Percentiles rank a stretch among this genome's conserved stretches.
Conservation (phyloP, 2,888 invertebrate species). For the Volucella zonaria region DNA sequence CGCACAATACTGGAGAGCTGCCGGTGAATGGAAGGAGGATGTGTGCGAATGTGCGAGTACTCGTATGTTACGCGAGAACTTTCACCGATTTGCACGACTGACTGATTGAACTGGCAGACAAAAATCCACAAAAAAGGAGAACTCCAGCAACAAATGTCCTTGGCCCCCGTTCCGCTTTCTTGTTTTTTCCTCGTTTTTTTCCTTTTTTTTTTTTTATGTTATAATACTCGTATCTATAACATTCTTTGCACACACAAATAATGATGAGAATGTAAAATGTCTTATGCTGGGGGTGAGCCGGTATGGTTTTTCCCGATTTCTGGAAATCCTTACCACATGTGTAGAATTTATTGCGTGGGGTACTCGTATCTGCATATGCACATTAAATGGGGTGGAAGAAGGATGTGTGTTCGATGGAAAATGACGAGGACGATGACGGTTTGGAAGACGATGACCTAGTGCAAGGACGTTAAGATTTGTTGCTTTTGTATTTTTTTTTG, state of each 20-base stretch:
- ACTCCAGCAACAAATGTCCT: slow-evolving; percentile 56
- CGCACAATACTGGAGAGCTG: background rate
- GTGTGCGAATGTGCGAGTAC: slow-evolving; percentile 14
- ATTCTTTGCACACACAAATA: slow-evolving; percentile 38
- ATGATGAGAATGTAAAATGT: slow-evolving; percentile 53
- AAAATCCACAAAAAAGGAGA: slow-evolving; percentile 43
- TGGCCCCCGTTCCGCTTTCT: slow-evolving; percentile 57
- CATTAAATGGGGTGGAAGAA: slow-evolving; percentile 63
- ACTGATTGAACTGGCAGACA: slow-evolving; percentile 68
- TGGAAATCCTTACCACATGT: slow-evolving; percentile 58
- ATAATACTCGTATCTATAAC: slow-evolving; percentile 22
- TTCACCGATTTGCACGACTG: slow-evolving; percentile 72
- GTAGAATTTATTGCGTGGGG: slow-evolving; percentile 34
- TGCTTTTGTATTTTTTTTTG: background rate
- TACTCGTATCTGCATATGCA: slow-evolving; percentile 56
- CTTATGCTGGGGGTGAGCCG: slow-evolving; percentile 24
- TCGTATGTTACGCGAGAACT: slow-evolving; percentile 60
- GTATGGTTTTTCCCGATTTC: slow-evolving; percentile 44
- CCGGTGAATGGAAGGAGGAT: slow-evolving; percentile 4
- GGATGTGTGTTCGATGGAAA: slow-evolving; percentile 6
- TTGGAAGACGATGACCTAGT: slow-evolving; percentile 58
- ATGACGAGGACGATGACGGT: slow-evolving; percentile 28
- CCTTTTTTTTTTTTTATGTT: no score
- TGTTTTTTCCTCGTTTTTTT: background rate
- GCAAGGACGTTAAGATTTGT: slow-evolving; percentile 48